Conservation (phyloP, 2,797 vertebrate genomes). For the Platalea minor region DNA sequence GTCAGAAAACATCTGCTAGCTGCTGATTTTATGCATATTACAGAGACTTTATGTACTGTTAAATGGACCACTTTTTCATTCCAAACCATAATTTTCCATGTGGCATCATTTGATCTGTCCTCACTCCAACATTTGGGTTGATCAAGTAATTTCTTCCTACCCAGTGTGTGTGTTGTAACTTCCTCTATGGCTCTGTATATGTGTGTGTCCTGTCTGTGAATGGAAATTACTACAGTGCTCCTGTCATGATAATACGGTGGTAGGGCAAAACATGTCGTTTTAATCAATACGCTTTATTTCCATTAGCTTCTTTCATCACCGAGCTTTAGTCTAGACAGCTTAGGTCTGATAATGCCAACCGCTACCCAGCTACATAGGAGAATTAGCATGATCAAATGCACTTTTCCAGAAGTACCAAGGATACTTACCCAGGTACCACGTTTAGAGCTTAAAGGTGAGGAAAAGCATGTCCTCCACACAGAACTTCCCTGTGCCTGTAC, state of each 20-base stretch:
- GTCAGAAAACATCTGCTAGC: slow-evolving; percentile 68
- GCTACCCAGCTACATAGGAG: neutral
- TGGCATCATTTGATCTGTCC: slow-evolving; percentile 63
- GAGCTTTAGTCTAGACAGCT: neutral
- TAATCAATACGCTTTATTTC: slow-evolving; percentile 30
- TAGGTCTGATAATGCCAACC: neutral
- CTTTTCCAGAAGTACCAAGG: neutral
- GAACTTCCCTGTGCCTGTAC: neutral
- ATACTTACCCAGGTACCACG: neutral
- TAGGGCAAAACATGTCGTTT: neutral
- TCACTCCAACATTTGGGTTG: slow-evolving; percentile 61
- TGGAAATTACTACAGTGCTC: slow-evolving; percentile 2
- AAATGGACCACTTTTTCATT: slow-evolving; percentile 67
- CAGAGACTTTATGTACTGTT: slow-evolving; percentile 67
- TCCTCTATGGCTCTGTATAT: neutral
- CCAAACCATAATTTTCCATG: slow-evolving; percentile 67
- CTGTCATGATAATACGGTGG: neutral
- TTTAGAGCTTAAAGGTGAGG: neutral
- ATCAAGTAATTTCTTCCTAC: slow-evolving; percentile 56
- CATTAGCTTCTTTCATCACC: slow-evolving; percentile 13
- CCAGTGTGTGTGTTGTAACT: slow-evolving; percentile 20
- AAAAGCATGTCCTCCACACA: neutral
- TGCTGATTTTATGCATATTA: slow-evolving; percentile 68
- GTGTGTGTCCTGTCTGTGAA: neutral
- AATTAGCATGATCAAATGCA: neutral